Evolutionary conservation across 2,888 invertebrate genomes (phyloP), one percentile per base, ranked within the genome.

Genomic region (Nipponacmea schrenckii): DNA sequence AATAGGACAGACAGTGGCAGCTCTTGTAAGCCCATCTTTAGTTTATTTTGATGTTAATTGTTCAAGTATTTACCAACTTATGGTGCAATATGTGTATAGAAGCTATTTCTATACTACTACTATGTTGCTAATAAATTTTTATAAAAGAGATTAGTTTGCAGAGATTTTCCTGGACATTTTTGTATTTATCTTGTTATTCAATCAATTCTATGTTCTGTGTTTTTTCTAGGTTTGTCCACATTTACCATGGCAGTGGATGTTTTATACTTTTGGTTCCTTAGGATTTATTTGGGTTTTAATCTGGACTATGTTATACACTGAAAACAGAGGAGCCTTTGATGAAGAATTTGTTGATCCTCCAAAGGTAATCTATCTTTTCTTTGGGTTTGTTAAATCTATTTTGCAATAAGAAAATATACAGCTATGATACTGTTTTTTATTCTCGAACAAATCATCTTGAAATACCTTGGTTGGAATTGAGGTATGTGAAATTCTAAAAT

Each of bases 1-100:
- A n/a, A 92, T 93, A 67, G 94, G 94, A 14, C 94, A 94, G 89
- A 93, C 93, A 46, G 91, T 93, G 31, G 93, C 94, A 44, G 93
- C 93, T 74, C 89, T 94, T 81, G 92, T 93, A 88, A 90, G 91
- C 88, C 14, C 3, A 56, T 39, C 8, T 31, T 31, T 24, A 1
- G n/a, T 20, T 26, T 48, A 8, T 67, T 50, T 56, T n/a, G n/a
- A n/a, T n/a, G 31, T 31, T 31, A 31, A 31, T 31, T 31, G 5
- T 62, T n/a, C 20, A 62, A 62, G 17, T 48, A 48, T 17, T 14
- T 24, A 17, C 14, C 63, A 63, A n/a, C 12, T 12, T 31, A 31
- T 31, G 31, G 31, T 31, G 2, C 31, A 31, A 31, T 31, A 5
- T 3, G 5, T 31, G 31, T 3, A 31, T 5, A 31, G 5, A 31